Evolutionary conservation across 92 coral and sea anemone genomes (phyloP).

Genomic region (Metridium senile): DNA sequence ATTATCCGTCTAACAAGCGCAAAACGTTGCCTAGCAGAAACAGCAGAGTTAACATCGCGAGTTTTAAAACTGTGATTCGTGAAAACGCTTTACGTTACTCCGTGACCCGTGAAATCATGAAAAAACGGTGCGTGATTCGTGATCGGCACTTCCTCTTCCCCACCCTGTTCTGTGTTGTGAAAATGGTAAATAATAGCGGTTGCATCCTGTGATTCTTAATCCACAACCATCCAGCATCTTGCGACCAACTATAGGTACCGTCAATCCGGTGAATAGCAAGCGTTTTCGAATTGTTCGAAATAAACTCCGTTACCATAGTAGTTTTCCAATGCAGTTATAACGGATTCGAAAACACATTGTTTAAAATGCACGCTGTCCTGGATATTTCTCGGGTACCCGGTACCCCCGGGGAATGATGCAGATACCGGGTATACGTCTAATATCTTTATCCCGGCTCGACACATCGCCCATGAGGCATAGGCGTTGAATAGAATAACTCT

Average conservation of each 20-base stretch:
- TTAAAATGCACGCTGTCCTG: conserved; percentile 29
- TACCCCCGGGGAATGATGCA: conserved; percentile 41
- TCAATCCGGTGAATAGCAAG: not conserved
- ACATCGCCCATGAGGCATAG: conserved; percentile 53
- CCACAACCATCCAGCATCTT: not conserved
- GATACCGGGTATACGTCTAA: conserved; percentile 48
- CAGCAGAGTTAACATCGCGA: too few relatives aligned
- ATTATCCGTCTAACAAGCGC: too few relatives aligned
- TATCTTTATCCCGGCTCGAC: conserved; percentile 40
- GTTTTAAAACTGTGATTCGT: too few relatives aligned
- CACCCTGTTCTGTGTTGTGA: too few relatives aligned
- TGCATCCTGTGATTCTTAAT: not conserved
- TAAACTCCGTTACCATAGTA: conserved; percentile 14
- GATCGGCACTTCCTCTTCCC: too few relatives aligned
- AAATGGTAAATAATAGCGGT: too few relatives aligned
- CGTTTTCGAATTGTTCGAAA: not conserved
- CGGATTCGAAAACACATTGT: conserved; percentile 23
- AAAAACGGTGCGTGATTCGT: too few relatives aligned
- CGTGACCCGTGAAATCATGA: too few relatives aligned
- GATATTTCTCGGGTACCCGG: conserved; percentile 8
- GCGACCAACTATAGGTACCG: not conserved
- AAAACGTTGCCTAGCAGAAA: too few relatives aligned
- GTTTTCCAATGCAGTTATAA: conserved; percentile 6
- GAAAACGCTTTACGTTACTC: too few relatives aligned
- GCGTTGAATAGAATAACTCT: conserved; percentile 37